phyloP scores from a whole-genome alignment of 2,113 vertebrate species.

The Mionectes macconnelli region DNA sequence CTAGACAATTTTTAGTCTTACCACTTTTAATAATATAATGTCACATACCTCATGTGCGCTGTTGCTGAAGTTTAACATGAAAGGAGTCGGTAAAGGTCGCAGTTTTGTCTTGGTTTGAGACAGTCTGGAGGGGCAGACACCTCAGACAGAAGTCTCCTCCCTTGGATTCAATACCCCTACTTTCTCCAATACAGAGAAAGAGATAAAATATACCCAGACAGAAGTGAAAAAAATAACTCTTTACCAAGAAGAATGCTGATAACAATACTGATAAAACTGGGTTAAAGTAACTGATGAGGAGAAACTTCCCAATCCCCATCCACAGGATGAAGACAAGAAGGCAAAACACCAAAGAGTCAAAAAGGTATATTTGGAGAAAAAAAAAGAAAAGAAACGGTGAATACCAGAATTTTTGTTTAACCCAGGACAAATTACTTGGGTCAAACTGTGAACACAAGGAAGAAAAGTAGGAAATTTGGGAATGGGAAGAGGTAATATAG shows the following conservation, averaged over 20 bases:
- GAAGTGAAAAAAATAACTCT: background rate
- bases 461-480: background rate
- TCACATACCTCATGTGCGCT: background rate
- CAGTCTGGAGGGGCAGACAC: background rate
- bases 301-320: background rate
- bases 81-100: background rate
- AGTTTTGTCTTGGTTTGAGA: background rate
- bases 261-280: background rate
- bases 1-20: fast-evolving
- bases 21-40: background rate
- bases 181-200: background rate
- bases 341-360: background rate
- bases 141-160: background rate
- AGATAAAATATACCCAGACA: background rate
- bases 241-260: background rate
- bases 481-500: background rate
- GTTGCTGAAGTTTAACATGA: background rate
- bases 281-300: background rate
- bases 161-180: background rate
- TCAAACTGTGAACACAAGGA: background rate
- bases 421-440: background rate
- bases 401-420: background rate
- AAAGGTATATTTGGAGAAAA: background rate
- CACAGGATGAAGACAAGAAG: background rate
- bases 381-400: background rate